Conservation (phyloP, 2,888 invertebrate genomes). For the Lithophane socia region DNA sequence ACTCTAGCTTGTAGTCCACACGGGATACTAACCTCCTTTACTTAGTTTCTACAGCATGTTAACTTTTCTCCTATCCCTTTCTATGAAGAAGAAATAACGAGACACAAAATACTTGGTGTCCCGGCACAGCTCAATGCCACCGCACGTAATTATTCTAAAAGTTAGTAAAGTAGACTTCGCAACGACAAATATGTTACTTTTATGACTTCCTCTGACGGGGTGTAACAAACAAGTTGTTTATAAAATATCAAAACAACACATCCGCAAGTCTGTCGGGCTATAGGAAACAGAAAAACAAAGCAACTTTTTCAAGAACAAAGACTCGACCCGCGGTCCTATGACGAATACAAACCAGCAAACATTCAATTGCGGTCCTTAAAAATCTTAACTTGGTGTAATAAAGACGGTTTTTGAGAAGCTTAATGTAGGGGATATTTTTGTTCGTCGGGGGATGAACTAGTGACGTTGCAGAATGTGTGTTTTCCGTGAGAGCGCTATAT, state of each 20-base stretch:
- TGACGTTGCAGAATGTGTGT: constrained; percentile 75
- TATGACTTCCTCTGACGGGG: constrained; percentile 51
- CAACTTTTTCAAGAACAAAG: constrained; percentile 81
- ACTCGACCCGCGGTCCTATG: constrained; percentile 75
- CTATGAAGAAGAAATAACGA: constrained; percentile 22
- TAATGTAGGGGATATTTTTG: constrained; percentile 13
- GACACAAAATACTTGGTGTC: constrained; percentile 9
- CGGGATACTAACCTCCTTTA: not conserved
- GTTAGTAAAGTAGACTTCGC: constrained; percentile 30
- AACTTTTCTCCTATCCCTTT: not conserved
- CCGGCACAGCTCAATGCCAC: constrained; percentile 25
- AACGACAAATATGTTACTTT: constrained; percentile 55
- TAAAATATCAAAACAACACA: constrained; percentile 77
- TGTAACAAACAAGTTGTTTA: constrained; percentile 74
- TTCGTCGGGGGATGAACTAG: constrained; percentile 62
- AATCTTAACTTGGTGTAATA: constrained; percentile 54
- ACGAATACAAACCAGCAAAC: constrained; percentile 74
- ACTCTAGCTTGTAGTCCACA: constrained; percentile 10
- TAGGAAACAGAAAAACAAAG: constrained; percentile 79
- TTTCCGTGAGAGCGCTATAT: constrained; percentile 69
- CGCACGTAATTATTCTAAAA: constrained; percentile 52
- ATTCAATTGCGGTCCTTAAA: constrained; percentile 47
- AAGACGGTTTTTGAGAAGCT: constrained; percentile 51
- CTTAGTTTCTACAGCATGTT: constrained; percentile 4
- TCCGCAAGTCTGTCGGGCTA: constrained; percentile 69